A percentile compares a stretch with the other conserved stretches of the same genome.
These are phyloP conservation scores for Myotis vivesi DNA, from an alignment of 2,797 vertebrate species.

Conservation along the genomic window DNA sequence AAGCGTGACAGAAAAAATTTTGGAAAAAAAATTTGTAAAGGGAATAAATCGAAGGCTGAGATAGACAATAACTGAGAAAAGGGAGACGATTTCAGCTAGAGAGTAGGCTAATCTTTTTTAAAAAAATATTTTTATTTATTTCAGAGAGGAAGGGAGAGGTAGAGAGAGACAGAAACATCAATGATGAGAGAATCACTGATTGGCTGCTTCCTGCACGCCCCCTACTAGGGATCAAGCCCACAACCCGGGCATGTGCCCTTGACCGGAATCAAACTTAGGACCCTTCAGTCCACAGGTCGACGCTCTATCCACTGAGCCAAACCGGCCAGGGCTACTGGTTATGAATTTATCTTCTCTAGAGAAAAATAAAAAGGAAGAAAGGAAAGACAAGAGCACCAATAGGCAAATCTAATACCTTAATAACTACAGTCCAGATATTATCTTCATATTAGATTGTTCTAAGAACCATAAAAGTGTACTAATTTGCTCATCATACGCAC, in stretches of 20 bases:
- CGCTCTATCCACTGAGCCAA: too few relatives aligned
- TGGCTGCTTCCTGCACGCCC: too few relatives aligned
- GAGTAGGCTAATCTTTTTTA: neutral
- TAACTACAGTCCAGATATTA: neutral
- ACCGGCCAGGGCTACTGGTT: neutral
- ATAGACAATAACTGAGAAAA: neutral
- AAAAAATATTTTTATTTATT: too few relatives aligned
- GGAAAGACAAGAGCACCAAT: neutral
- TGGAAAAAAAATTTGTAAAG: neutral
- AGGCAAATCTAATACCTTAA: neutral
- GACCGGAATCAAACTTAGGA: too few relatives aligned
- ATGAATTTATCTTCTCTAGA: neutral
- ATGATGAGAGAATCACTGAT: too few relatives aligned
- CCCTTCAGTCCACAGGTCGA: too few relatives aligned
- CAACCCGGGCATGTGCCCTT: too few relatives aligned
- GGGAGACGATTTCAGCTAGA: neutral
- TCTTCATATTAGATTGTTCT: neutral
- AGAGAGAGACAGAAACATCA: too few relatives aligned
- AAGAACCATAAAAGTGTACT: neutral
- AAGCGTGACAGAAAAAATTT: neutral
- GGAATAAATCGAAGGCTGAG: neutral
- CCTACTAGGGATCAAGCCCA: too few relatives aligned
- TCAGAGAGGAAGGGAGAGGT: too few relatives aligned
- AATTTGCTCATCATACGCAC: neutral
- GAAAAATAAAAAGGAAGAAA: neutral